A percentile compares a stretch with the other conserved stretches of the same genome.
Evolutionary conservation across 2,888 invertebrate species (phyloP).

Genomic region (Gastrophysa polygoni): DNA sequence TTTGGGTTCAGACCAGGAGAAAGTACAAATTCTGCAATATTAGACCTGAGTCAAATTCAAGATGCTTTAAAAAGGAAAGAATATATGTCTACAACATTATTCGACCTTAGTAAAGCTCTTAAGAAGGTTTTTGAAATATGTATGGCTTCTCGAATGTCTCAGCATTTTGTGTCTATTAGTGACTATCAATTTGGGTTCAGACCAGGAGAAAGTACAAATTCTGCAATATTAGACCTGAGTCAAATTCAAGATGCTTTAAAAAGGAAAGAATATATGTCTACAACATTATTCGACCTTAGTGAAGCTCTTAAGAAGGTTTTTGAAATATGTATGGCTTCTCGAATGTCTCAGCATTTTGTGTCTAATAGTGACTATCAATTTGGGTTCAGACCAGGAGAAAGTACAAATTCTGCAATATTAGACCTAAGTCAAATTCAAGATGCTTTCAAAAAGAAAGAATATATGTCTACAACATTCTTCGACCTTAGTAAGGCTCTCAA

Average conservation of each 20-base stretch:
- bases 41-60: not conserved
- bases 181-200: not conserved
- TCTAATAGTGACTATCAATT: not conserved
- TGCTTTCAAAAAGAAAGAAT: not conserved
- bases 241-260: not conserved
- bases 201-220: not conserved
- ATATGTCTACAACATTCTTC: not conserved
- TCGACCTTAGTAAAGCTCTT: too few relatives aligned
- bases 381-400: not conserved
- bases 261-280: conserved; percentile 1
- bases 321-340: not conserved
- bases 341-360: not conserved
- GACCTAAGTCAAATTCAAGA: not conserved
- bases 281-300: too few relatives aligned
- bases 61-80: not conserved
- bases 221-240: conserved; percentile 3
- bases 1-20: not conserved
- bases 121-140: not conserved
- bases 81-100: too few relatives aligned
- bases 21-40: conserved; percentile 1
- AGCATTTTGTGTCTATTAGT: not conserved
- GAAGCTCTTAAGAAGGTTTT: too few relatives aligned
- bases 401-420: conserved; percentile 1
- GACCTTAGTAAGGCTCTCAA: not conserved
- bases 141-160: not conserved